phyloP scores from a whole-genome alignment of 2,113 vertebrate genomes.

The Fregetta grallaria region DNA sequence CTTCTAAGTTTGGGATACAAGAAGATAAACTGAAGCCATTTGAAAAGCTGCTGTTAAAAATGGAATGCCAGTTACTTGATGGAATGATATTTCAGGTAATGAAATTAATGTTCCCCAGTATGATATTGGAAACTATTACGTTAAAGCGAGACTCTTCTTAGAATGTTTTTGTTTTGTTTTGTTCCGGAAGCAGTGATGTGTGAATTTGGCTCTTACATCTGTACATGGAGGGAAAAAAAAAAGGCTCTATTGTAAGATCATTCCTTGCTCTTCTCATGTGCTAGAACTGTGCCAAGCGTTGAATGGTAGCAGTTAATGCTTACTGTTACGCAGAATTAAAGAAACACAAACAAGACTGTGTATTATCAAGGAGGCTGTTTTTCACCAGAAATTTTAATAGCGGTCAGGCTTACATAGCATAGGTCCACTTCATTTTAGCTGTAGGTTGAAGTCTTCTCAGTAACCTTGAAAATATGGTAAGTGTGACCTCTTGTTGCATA shows the following conservation, averaged over 20 bases:
- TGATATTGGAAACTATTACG: not conserved
- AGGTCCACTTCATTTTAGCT: not conserved
- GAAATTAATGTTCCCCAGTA: not conserved
- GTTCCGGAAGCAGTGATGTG: not conserved
- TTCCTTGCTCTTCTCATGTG: not conserved
- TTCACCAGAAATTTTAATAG: not conserved
- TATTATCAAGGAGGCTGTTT: not conserved
- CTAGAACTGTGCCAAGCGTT: slow-evolving; percentile 5
- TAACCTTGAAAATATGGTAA: not conserved
- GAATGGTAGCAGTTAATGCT: not conserved
- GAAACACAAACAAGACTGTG: not conserved
- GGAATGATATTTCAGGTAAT: slow-evolving; percentile 94
- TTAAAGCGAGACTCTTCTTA: not conserved
- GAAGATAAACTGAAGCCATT: slow-evolving; percentile 97
- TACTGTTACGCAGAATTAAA: not conserved
- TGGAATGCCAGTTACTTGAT: slow-evolving; percentile 94
- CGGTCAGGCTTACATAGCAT: not conserved
- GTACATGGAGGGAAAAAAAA: not conserved
- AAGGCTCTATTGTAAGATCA: not conserved
- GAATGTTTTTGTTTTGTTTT: not conserved
- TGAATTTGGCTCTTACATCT: not conserved
- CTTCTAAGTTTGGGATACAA: slow-evolving; percentile 92
- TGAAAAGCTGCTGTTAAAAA: slow-evolving; percentile 93
- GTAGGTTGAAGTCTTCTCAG: not conserved
- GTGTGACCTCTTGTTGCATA: not conserved